Conservation (phyloP, 35 echinoderm and acorn worm species). For the Strongylocentrotus purpuratus region DNA sequence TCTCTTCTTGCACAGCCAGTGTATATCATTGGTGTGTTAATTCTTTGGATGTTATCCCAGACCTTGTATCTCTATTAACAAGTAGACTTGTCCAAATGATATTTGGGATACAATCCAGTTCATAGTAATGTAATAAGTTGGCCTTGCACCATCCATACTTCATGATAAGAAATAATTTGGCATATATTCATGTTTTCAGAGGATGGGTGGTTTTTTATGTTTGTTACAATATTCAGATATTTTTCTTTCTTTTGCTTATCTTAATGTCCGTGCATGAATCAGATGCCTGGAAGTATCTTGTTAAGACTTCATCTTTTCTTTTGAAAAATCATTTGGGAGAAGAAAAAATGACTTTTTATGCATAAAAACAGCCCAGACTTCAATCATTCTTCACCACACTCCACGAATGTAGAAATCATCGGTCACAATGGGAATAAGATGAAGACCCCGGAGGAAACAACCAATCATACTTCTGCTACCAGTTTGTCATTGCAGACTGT, state of each 20-base stretch:
- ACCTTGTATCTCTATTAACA: neutral
- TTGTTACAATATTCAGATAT: neutral
- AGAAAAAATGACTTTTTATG: neutral
- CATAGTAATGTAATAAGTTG: neutral
- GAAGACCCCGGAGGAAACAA: neutral
- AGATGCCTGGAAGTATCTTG: neutral
- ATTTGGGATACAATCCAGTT: neutral
- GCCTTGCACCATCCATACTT: neutral
- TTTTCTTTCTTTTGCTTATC: neutral
- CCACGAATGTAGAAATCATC: neutral
- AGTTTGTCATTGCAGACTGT: constrained; percentile 9
- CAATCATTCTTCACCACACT: neutral
- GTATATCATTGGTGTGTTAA: neutral
- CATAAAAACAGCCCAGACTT: neutral
- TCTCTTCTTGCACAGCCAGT: neutral
- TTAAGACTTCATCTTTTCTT: neutral
- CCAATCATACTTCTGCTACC: neutral
- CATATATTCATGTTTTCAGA: neutral
- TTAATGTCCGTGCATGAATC: neutral
- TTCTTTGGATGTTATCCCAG: neutral
- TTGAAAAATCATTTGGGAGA: neutral
- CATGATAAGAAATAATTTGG: neutral
- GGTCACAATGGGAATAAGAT: constrained; percentile 16
- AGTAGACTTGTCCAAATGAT: neutral
- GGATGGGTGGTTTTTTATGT: neutral